A percentile compares a stretch with the other conserved stretches of the same genome.
Evolutionary conservation across 2,113 vertebrate genomes (phyloP).

Genomic region (Barnardius zonarius): DNA sequence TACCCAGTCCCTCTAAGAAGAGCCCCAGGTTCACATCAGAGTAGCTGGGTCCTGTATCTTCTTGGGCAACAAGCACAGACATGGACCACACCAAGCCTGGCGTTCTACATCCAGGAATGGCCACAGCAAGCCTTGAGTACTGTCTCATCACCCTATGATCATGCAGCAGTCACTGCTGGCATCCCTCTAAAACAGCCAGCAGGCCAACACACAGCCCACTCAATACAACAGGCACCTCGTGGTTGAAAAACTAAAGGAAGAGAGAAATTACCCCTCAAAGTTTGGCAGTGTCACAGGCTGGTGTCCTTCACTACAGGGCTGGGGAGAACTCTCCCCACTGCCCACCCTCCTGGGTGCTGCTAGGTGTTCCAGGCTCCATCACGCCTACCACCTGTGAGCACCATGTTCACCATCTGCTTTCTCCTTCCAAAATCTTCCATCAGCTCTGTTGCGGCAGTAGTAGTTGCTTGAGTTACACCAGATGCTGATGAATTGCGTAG

Average conservation of each 20-base stretch:
- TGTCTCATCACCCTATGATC: too few relatives aligned
- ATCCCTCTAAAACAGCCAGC: neutral
- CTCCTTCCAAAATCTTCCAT: neutral
- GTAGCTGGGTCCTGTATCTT: neutral
- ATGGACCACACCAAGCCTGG: neutral
- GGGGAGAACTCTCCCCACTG: neutral
- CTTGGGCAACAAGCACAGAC: neutral
- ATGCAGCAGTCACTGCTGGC: neutral
- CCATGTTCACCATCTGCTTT: neutral
- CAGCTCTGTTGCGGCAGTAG: accelerated
- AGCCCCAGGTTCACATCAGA: accelerated
- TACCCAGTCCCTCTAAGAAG: neutral
- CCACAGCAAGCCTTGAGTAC: accelerated
- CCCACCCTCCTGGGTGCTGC: neutral
- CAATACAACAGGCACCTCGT: accelerated
- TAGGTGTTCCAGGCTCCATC: neutral
- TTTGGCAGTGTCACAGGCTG: neutral
- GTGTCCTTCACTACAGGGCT: neutral
- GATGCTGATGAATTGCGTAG: neutral
- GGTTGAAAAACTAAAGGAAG: neutral
- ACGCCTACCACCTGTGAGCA: accelerated
- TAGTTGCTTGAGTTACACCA: neutral
- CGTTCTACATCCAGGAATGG: neutral
- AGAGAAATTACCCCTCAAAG: neutral
- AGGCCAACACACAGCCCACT: neutral